Evolutionary conservation across 1,140 invertebrate species (phyloP), one percentile per base, ranked within the genome.

Genomic region (Tetramorium simillimum): DNA sequence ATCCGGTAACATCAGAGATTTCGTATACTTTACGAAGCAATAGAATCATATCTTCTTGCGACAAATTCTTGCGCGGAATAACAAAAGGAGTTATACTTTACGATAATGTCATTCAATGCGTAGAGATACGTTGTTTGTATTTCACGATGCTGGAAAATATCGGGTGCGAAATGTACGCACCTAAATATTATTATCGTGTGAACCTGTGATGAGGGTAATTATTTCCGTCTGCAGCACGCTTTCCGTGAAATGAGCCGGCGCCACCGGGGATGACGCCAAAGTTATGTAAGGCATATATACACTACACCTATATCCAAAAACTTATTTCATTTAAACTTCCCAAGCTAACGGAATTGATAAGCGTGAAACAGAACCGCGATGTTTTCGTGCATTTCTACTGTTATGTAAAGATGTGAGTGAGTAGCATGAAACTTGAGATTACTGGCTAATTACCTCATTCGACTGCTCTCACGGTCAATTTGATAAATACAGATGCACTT

Each of bases 181-280:
- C 92, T 93, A 94, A 95, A 94, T 93, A 93, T 94, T 94, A 94
- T 95, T 94, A 92, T 92, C 94, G 94, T 94, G 94, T 91, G 94
- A 95, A 93, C 87, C 88, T 82, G 80, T 82, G 67, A 87, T 87
- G 76, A 85, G 70, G 86, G 90, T 94, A 94, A 95, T 94, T 95
- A 95, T 94, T 94, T 94, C 94, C 93, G 93, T 89, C 92, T 91
- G 90, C 84, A 90, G 92, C 69, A 90, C 89, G 90, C 85, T 92
- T 93, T 82, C 91, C 90, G 91, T 73, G 82, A 89, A 89, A 85
- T 86, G 65, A 80, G 72, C 65, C 56, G 70, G 65, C 49, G 75
- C 56, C 85, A 56, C 51, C 63, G 58, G 58, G 63, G 88, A 88
- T 67, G 84, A 77, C 33, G 58, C 18, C 28, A 18, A 89, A 92